Evolutionary conservation across 2,888 invertebrate genomes (phyloP).

Genomic region (Autographa pulchrina): DNA sequence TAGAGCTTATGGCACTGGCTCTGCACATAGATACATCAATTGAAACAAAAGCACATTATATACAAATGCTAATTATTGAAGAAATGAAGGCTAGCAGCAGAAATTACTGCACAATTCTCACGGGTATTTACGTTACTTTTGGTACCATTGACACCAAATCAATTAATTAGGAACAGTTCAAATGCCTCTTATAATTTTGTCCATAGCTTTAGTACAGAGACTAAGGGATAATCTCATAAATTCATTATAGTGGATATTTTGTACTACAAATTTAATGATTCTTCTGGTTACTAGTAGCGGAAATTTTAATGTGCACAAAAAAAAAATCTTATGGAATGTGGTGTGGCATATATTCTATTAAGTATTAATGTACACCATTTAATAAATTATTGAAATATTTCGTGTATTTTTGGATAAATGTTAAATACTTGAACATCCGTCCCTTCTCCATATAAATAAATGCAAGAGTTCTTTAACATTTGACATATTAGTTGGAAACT

Average conservation of each 20-base stretch:
- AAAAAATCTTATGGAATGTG: not conserved
- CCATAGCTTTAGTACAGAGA: too few species aligned
- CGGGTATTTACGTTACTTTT: conserved; percentile 9
- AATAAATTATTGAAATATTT: conserved; percentile 19
- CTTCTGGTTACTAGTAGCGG: not conserved
- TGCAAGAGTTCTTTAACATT: conserved; percentile 38
- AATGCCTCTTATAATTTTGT: too few species aligned
- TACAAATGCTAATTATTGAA: conserved; percentile 48
- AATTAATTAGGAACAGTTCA: not conserved
- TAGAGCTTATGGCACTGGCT: too few species aligned
- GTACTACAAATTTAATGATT: not conserved
- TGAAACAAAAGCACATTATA: conserved; percentile 32
- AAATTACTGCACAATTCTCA: conserved; percentile 19
- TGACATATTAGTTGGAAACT: conserved; percentile 34
- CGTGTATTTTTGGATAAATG: not conserved
- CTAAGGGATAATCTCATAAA: too few species aligned
- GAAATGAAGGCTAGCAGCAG: conserved; percentile 51
- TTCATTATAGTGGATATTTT: too few species aligned
- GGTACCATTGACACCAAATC: not conserved
- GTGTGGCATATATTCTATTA: not conserved
- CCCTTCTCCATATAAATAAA: conserved; percentile 16
- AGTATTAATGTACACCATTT: not conserved
- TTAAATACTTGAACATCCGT: not conserved
- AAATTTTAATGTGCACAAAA: not conserved
- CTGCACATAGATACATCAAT: conserved; percentile 42